These are phyloP conservation scores for Barnardius zonarius DNA, from an alignment of 2,113 vertebrate genomes.

Conservation along the genomic window DNA sequence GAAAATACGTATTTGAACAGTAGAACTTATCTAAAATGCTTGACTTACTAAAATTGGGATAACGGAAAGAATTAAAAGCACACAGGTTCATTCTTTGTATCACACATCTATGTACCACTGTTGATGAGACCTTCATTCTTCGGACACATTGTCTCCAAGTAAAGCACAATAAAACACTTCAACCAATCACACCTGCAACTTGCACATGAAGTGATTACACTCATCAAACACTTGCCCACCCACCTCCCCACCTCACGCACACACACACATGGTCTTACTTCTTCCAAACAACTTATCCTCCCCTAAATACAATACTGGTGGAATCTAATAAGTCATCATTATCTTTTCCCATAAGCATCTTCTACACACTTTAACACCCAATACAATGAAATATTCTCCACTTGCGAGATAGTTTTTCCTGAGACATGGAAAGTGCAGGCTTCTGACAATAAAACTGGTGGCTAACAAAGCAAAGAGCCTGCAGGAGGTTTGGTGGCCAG, in stretches of 20 bases:
- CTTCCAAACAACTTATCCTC: background rate
- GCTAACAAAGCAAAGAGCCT: background rate
- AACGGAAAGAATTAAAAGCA: background rate
- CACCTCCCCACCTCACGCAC: too few relatives aligned
- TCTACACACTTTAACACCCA: background rate
- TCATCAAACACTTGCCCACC: background rate
- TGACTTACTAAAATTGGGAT: background rate
- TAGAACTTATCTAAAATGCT: background rate
- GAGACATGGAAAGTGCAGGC: background rate
- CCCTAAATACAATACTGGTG: background rate
- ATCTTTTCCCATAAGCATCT: background rate
- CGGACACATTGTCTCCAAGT: background rate
- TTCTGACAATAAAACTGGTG: background rate
- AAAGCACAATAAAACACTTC: background rate
- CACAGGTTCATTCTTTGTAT: background rate
- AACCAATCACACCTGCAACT: background rate
- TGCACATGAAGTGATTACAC: background rate
- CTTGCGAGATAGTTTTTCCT: background rate
- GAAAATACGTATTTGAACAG: background rate
- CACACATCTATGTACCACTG: background rate
- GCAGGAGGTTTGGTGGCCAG: slow-evolving; percentile 50
- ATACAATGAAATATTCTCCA: background rate
- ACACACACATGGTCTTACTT: background rate
- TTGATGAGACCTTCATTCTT: background rate
- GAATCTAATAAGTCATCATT: background rate